Base-by-base conservation (phyloP, 2,888 invertebrate species). In the Eupithecia subumbrata region DNA sequence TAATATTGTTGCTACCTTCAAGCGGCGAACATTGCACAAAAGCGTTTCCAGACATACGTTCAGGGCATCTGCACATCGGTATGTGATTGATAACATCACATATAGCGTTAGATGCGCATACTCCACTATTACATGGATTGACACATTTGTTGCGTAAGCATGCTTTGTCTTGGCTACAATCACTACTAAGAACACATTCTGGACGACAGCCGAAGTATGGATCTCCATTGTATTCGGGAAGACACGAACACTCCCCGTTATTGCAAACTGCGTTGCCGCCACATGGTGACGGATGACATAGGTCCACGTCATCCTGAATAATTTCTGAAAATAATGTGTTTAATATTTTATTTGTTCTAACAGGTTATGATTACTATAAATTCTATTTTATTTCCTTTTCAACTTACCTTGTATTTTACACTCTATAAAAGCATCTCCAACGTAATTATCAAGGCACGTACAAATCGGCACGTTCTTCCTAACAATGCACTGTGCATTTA, bases 401-500 rank as follows among this genome's bases (percentile, higher is more conserved):
- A 60, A 56, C 88, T 91, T 92, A 96, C 96, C 93, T 92, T 93
- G 90, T 74, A 90, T 84, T 89, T 95, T 95, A 81, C 96, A 96
- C 85, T 94, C 94, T 12, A 92, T 95, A 87, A 97, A 97, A 18
- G 97, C 97, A 92, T 97, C 96, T 18, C 98, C 98, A 43, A 96
- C 95, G 84, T 96, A 97, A 81, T 96, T 96, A 40, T 96, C 95
- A 2, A 96, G 90, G 85, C 98, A 98, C 8, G 96, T 95, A 87
- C 98, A 98, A 71, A 96, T 96, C 1, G 98, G 97, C 76, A 95
- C 96, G 84, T 98, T 97, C 86, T 96, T 97, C 78, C 96, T 95
- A 9, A 97, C 97, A 63, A 88, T 88, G 84, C 97, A 96, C 81
- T 95, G 93, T 74, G 97, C 95, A 83, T 95, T 95, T 76, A 96